These are phyloP conservation scores for Ochropleura plecta DNA, from an alignment of 2,888 invertebrate genomes.

Conservation along the genomic window DNA sequence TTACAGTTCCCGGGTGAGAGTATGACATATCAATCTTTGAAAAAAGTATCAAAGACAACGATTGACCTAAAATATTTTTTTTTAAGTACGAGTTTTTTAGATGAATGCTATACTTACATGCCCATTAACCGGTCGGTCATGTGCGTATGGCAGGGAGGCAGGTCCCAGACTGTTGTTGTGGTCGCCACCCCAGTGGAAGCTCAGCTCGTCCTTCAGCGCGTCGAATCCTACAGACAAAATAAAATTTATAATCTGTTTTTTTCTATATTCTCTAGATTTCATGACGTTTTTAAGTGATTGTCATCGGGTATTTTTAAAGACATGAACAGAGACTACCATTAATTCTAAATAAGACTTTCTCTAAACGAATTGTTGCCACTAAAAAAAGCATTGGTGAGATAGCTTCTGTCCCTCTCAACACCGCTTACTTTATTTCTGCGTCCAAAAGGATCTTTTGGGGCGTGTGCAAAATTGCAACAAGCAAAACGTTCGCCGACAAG, in stretches of 20 bases:
- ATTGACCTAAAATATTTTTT: background rate
- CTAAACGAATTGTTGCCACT: background rate
- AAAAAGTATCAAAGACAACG: background rate
- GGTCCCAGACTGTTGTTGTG: conserved; percentile 92
- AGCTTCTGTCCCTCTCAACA: background rate
- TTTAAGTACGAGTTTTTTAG: too few relatives aligned
- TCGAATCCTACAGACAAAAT: conserved; percentile 91
- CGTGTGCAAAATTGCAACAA: background rate
- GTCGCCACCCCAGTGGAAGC: conserved; percentile 93
- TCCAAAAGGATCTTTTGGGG: background rate
- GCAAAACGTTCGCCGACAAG: background rate
- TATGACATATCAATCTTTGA: background rate
- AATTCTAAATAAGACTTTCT: background rate
- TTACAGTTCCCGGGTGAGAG: background rate
- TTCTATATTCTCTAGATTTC: background rate
- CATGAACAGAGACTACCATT: background rate
- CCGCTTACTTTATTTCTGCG: background rate
- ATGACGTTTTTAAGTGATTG: background rate
- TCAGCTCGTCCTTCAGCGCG: conserved; percentile 93
- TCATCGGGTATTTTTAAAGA: too few relatives aligned
- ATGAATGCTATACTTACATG: conserved; percentile 78
- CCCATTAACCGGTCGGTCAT: conserved; percentile 81
- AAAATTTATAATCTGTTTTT: background rate
- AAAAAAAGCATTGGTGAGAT: background rate
- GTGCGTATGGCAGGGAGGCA: conserved; percentile 82